Conservation (phyloP, 92 coral and sea anemone genomes). For the Epizoanthus ramosus region DNA sequence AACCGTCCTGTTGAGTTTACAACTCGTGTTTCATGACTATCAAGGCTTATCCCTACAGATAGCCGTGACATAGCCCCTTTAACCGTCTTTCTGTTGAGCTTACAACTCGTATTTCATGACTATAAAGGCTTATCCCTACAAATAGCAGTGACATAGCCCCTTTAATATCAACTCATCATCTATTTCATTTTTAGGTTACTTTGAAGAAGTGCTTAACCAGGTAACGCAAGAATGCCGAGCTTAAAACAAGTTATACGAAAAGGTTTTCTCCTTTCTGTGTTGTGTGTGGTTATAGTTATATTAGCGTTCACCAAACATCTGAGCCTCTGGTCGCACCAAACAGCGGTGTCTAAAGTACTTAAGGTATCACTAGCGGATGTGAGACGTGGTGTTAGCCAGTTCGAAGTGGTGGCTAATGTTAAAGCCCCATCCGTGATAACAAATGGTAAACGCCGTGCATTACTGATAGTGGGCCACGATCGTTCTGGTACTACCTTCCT, state of each 20-base stretch:
- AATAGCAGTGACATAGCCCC: no score
- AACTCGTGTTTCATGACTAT: no score
- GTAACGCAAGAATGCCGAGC: no score
- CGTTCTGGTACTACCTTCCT: conserved; percentile 75
- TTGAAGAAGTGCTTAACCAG: no score
- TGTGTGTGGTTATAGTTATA: background rate
- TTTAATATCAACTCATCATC: no score
- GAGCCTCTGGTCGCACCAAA: background rate
- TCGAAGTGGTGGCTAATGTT: background rate
- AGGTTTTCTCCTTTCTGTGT: background rate
- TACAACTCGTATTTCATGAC: no score
- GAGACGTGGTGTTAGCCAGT: conserved; percentile 10
- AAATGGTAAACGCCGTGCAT: conserved; percentile 29
- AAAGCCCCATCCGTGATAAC: background rate
- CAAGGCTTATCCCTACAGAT: no score
- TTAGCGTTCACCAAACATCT: background rate
- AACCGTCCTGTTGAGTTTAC: no score
- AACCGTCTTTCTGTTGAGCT: no score
- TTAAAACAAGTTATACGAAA: background rate
- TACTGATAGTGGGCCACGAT: conserved; percentile 68
- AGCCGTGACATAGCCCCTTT: no score
- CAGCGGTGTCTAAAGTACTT: background rate
- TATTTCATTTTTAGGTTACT: no score
- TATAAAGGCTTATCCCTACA: no score
- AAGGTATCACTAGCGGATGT: background rate